Percentiles rank a stretch among this genome's conserved stretches.
These are phyloP conservation scores for Spea hammondii DNA, from an alignment of 2,797 vertebrate genomes.

Conservation along the genomic window DNA sequence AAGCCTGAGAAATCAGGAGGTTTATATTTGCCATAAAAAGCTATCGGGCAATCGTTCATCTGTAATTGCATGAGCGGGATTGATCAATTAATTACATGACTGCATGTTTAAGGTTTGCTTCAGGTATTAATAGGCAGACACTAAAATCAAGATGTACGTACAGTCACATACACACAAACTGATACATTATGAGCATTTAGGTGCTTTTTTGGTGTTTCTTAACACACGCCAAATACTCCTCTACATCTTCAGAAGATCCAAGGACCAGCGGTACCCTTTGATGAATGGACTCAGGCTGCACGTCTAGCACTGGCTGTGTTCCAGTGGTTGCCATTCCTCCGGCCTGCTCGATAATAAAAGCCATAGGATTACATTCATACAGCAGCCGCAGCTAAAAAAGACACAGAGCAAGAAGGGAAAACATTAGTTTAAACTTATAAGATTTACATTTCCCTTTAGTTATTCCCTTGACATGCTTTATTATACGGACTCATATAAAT, in stretches of 20 bases:
- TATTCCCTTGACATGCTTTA: too few relatives aligned
- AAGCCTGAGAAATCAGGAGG: too few relatives aligned
- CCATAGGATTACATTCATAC: constrained; percentile 93
- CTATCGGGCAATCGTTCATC: too few relatives aligned
- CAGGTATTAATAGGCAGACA: too few relatives aligned
- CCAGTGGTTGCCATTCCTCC: constrained; percentile 89
- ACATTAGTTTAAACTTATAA: too few relatives aligned
- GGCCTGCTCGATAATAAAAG: constrained; percentile 90
- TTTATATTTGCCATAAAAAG: too few relatives aligned
- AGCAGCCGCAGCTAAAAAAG: constrained; percentile 80
- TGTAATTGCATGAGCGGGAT: too few relatives aligned
- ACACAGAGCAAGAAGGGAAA: constrained; percentile 30
- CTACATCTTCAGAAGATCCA: constrained; percentile 87
- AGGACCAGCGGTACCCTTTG: constrained; percentile 84
- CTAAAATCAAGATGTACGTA: background rate
- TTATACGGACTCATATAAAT: too few relatives aligned
- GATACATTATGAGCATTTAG: constrained; percentile 39
- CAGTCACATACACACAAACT: background rate
- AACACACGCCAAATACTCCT: constrained; percentile 83
- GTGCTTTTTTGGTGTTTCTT: constrained; percentile 77
- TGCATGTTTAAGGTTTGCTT: too few relatives aligned
- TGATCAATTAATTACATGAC: too few relatives aligned
- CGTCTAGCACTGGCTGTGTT: constrained; percentile 76
- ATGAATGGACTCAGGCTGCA: constrained; percentile 85
- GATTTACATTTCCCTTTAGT: too few relatives aligned